A percentile compares a stretch with the other conserved stretches of the same genome.
These are phyloP conservation scores for Ditula angustiorana DNA, from an alignment of 2,888 invertebrate species.

Conservation along the genomic window DNA sequence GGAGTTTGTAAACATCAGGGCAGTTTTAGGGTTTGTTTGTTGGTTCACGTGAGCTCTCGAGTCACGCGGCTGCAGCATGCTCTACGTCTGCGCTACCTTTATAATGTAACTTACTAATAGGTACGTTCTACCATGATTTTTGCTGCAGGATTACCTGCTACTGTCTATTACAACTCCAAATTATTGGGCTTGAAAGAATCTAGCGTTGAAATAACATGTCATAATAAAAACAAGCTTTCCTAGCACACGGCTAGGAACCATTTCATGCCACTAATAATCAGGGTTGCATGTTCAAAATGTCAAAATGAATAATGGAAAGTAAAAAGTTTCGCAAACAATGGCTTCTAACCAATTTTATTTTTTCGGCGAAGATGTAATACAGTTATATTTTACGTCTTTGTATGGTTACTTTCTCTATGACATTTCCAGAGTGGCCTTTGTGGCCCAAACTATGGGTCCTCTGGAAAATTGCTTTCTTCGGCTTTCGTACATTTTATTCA, in stretches of 20 bases:
- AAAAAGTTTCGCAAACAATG: slow-evolving; percentile 31
- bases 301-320: slow-evolving; percentile 38
- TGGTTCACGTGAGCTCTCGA: slow-evolving; percentile 59
- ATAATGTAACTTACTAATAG: background rate
- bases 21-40: slow-evolving; percentile 57
- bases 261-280: slow-evolving; percentile 2
- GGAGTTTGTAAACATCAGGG: slow-evolving; percentile 65
- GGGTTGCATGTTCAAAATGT: slow-evolving; percentile 36
- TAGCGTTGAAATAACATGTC: background rate
- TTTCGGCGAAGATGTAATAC: slow-evolving; percentile 12
- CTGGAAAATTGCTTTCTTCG: slow-evolving; percentile 17
- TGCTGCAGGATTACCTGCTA: slow-evolving; percentile 2
- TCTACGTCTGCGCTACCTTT: slow-evolving; percentile 8
- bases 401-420: slow-evolving; percentile 32
- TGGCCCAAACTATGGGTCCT: slow-evolving; percentile 3
- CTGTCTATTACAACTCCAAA: no score
- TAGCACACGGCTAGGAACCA: no score
- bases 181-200: no score
- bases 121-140: background rate
- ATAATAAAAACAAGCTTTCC: background rate
- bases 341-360: slow-evolving; percentile 32
- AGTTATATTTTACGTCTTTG: slow-evolving; percentile 35
- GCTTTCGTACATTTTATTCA: slow-evolving; percentile 42
- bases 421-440: slow-evolving; percentile 29
- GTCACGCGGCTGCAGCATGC: slow-evolving; percentile 12